Evolutionary conservation across 2,113 vertebrate genomes (phyloP).

Genomic region (Steatornis caripensis): DNA sequence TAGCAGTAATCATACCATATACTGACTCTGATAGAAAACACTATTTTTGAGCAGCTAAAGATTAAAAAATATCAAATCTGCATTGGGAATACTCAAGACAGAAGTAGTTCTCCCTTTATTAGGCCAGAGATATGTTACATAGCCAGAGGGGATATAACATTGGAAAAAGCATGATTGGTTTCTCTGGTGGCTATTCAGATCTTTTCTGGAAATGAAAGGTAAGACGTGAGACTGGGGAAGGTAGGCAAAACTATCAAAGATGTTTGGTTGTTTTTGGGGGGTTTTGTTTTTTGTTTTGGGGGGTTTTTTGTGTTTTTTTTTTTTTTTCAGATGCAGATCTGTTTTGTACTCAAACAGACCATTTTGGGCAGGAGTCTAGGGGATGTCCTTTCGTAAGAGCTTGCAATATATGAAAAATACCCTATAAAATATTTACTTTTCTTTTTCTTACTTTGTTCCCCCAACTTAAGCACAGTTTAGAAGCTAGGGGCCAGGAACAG

Average conservation of each 20-base stretch:
- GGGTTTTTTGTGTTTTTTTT: too few species aligned
- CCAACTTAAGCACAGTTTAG: neutral
- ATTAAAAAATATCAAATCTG: neutral
- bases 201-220: neutral
- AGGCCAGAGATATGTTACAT: neutral
- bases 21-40: neutral
- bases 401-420: neutral
- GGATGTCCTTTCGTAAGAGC: neutral
- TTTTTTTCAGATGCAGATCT: neutral
- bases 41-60: neutral
- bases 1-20: neutral
- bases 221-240: neutral
- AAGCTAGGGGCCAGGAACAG: neutral
- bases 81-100: neutral
- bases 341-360: neutral
- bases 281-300: too few species aligned
- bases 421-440: neutral
- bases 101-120: neutral
- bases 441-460: neutral
- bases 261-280: neutral
- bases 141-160: neutral
- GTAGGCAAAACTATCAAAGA: neutral
- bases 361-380: neutral
- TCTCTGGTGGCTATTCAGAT: neutral
- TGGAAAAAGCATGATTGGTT: neutral